A percentile compares a stretch with the other conserved stretches of the same genome.
Conservation (phyloP, 1,140 invertebrate genomes). For the Sinella curviseta region DNA sequence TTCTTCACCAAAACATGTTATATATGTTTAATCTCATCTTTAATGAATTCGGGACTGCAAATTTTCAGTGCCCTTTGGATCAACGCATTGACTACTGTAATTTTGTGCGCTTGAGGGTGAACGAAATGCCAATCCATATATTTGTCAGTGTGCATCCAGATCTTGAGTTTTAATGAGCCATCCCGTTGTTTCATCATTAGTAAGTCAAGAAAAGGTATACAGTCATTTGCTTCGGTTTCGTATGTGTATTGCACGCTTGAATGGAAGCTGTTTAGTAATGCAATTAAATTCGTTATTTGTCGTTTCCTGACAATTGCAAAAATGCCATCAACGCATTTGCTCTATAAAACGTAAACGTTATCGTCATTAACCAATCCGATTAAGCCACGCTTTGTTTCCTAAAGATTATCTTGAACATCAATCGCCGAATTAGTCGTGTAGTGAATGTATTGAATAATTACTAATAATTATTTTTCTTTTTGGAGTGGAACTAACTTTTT, state of each 20-base stretch:
- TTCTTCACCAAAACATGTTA: background rate
- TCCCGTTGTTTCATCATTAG: background rate
- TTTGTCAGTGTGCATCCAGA: background rate
- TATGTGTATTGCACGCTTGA: slow-evolving; percentile 42
- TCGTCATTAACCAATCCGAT: too few relatives aligned
- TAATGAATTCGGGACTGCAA: background rate
- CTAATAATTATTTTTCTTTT: too few relatives aligned
- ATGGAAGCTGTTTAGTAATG: slow-evolving; percentile 38
- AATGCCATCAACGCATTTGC: slow-evolving; percentile 48
- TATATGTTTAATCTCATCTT: background rate
- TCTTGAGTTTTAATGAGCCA: background rate
- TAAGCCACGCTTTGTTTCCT: too few relatives aligned
- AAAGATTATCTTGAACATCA: too few relatives aligned
- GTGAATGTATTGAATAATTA: too few relatives aligned
- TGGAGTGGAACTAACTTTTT: too few relatives aligned
- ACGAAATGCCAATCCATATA: background rate
- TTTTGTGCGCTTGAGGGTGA: background rate
- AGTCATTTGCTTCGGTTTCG: slow-evolving; percentile 30
- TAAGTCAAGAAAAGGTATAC: background rate
- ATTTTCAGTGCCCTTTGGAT: background rate
- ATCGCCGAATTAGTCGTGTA: too few relatives aligned
- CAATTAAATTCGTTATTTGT: background rate
- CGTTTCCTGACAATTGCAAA: slow-evolving; percentile 31
- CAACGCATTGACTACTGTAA: background rate
- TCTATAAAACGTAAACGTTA: too few relatives aligned